These are phyloP conservation scores for Ginglymostoma cirratum DNA, from an alignment of 2,113 vertebrate genomes.

Conservation along the genomic window DNA sequence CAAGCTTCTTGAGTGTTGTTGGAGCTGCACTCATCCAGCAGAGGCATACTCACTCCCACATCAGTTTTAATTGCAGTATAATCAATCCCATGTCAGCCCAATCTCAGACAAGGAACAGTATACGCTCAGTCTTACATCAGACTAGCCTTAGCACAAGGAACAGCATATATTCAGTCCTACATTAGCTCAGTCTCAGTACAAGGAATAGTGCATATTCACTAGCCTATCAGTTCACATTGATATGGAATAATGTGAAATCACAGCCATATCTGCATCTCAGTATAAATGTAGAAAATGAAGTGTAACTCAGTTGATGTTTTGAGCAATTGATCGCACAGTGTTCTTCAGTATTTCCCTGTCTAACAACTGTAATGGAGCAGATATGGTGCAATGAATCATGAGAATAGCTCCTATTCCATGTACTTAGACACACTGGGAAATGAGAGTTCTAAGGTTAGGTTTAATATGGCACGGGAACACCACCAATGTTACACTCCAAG, in stretches of 20 bases:
- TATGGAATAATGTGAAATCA: background rate
- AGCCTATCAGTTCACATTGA: no score
- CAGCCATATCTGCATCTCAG: background rate
- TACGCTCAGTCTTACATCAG: no score
- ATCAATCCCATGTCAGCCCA: no score
- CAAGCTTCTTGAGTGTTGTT: no score
- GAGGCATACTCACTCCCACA: background rate
- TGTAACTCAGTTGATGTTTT: background rate
- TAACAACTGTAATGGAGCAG: background rate
- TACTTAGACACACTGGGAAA: background rate
- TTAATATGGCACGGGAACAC: background rate
- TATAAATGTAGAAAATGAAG: background rate
- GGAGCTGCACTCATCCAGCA: no score
- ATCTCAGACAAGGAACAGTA: no score
- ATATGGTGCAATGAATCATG: background rate
- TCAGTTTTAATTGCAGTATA: background rate
- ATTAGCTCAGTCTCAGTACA: background rate
- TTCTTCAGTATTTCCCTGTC: background rate
- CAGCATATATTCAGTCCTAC: no score
- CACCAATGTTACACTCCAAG: no score
- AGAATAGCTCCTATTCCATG: background rate
- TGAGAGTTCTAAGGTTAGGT: background rate
- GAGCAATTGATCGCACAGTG: background rate
- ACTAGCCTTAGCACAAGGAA: no score
- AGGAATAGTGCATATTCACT: background rate